These are phyloP conservation scores for Brevipalpus yothersi DNA, from an alignment of 1,140 invertebrate species.

Conservation along the genomic window DNA sequence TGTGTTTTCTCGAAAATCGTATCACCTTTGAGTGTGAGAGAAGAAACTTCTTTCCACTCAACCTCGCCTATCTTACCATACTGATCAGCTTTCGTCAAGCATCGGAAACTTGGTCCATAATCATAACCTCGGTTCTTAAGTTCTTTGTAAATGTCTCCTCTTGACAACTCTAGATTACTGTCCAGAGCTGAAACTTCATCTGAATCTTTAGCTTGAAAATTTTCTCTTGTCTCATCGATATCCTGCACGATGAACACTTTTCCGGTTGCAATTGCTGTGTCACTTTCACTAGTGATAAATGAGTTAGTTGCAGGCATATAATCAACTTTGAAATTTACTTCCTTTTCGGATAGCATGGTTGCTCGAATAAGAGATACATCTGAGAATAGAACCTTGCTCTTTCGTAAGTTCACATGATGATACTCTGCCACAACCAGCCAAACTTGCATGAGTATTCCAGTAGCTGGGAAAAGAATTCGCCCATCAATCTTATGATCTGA, in stretches of 20 bases:
- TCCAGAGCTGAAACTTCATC: not conserved
- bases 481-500: conserved; percentile 79
- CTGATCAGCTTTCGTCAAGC: conserved; percentile 30
- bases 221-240: not conserved
- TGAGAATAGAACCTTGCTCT: conserved; percentile 33
- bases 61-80: not conserved
- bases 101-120: conserved; percentile 44
- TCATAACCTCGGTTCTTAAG: conserved; percentile 27
- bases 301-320: not conserved
- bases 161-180: conserved; percentile 8
- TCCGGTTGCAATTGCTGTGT: not conserved
- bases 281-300: not conserved
- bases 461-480: conserved; percentile 75
- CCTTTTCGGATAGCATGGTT: conserved; percentile 23
- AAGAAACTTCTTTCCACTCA: conserved; percentile 19
- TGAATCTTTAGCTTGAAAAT: not conserved
- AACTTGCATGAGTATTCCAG: conserved; percentile 68
- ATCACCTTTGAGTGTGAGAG: not conserved
- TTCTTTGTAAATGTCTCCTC: conserved; percentile 27
- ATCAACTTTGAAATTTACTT: not conserved
- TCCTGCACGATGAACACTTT: not conserved
- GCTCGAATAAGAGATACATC: conserved; percentile 67
- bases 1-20: not conserved
- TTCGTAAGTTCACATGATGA: not conserved
- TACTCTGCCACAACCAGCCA: conserved; percentile 58